Base-by-base conservation (phyloP, 2,797 vertebrate species). In the Astyanax mexicanus region DNA sequence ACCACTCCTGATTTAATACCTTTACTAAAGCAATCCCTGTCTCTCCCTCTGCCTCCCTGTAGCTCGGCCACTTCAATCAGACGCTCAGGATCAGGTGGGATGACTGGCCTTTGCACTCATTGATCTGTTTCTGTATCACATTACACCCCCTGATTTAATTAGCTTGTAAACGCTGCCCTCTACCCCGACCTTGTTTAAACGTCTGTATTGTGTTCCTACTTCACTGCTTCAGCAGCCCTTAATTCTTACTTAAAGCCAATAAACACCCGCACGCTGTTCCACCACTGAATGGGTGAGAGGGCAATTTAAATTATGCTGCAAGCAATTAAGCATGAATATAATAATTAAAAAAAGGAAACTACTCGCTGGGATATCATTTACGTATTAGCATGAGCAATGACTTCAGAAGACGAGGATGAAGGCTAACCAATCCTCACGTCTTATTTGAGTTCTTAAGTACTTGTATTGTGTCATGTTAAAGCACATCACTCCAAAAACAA, bases 91-190 rank as follows among this genome's bases (percentile, higher is more conserved):
- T 68, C n/a, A 61, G 52, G 35, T 60, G 44, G 21, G 21, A 37
- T 23, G 13, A 9, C 21, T 66, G 38, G 69, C 27, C 25, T 47
- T 47, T 67, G 23, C 40, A 42, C 13, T 40, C 65, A 61, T 69
- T 17, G 27, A 70, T 57, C 68, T 55, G 68, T 57, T 57, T 44
- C 66, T 62, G 32, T 51, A 70, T 45, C 37, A 32, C 66, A 32
- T 70, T 72, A 49, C 29, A 12, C 42, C 44, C 1, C 42, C 47
- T 65, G 70, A 78, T 78, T 68, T 54, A 27, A 74, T 78, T 73
- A 52, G 10, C 64, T 7, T 4, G 11, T 57, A 27, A 58, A 51
- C 27, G 57, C 32, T 21, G 21, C 23, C 69, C 60, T 72, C 40
- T 58, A 37, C 23, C 42, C 57, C 49, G 57, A 55, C 77, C 65